Conservation (phyloP, 2,797 vertebrate genomes). For the Phoeniculus purpureus region DNA sequence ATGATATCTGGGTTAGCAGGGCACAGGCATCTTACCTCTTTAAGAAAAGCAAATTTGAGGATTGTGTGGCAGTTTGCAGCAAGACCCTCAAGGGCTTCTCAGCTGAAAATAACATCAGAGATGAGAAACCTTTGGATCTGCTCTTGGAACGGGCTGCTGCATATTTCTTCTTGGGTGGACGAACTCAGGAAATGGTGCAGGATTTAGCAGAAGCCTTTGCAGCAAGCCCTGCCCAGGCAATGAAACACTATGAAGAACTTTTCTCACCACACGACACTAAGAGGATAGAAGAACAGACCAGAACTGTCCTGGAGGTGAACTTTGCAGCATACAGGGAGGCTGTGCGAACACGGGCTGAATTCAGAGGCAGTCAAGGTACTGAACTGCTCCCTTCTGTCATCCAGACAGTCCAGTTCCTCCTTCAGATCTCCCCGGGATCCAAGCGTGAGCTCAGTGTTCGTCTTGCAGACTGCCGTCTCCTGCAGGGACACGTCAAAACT, state of each 20-base stretch:
- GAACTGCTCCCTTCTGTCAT: conserved; percentile 85
- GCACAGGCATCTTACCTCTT: conserved; percentile 80
- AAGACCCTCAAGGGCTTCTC: conserved; percentile 61
- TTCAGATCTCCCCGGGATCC: conserved; percentile 81
- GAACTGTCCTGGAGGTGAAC: conserved; percentile 77
- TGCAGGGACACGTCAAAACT: conserved; percentile 81
- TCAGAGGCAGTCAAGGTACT: conserved; percentile 81
- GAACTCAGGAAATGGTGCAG: conserved; percentile 73
- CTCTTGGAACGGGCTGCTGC: conserved; percentile 85
- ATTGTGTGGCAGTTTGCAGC: conserved; percentile 80
- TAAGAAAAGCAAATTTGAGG: conserved; percentile 73
- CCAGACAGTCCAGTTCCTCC: conserved; percentile 82
- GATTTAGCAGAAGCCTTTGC: conserved; percentile 87
- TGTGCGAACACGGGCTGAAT: conserved; percentile 80
- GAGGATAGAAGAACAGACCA: conserved; percentile 52
- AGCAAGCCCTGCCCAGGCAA: conserved; percentile 78
- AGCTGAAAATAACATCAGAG: neutral
- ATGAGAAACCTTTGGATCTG: conserved; percentile 74
- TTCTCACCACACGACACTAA: conserved; percentile 75
- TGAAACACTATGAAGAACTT: conserved; percentile 78
- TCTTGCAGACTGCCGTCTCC: conserved; percentile 89
- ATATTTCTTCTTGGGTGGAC: conserved; percentile 80
- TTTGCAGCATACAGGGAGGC: conserved; percentile 84
- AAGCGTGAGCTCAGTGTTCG: conserved; percentile 83
- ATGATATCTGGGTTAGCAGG: conserved; percentile 68